Base-by-base conservation (phyloP, 2,113 vertebrate genomes). In the Podiceps cristatus region DNA sequence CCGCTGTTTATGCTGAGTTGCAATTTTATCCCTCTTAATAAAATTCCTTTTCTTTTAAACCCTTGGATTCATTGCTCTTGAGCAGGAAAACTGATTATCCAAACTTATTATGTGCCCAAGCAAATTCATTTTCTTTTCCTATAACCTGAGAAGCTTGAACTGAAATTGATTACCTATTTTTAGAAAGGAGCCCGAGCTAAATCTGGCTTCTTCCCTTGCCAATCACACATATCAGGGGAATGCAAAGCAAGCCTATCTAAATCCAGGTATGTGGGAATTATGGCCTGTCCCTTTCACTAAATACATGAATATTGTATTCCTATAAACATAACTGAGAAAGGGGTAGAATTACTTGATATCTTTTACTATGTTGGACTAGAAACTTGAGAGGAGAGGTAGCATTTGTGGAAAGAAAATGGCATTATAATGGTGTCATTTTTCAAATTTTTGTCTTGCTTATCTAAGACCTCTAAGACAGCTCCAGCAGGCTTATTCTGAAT, bases 81-180 rank as follows among this genome's bases (percentile, higher is more conserved):
- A 96, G 77, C n/a, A 93, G 44, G 69, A 96, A 97, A 90, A 87
- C 53, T 88, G 89, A 95, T 95, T 93, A 94, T 81, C 69, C 42
- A 69, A 79, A 66, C 69, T 90, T 59, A 90, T 91, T 86, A 81
- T 55, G 68, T 85, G 58, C 66, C 69, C 44, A 78, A 84, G 77
- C 5, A 69, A 87, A 95, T 91, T 75, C 0, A 44, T 72, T 83
- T 92, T 94, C 35, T 89, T 96, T 71, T 87, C 77, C 73, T 96
- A 68, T 68, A 87, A 92, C 66, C 91, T 28, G 5, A 85, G 84
- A 94, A 8, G 64, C 56, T 95, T 95, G 60, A 89, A 81, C 56
- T 91, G 73, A 94, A 96, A 96, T 82, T 71, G 64, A 91, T 96
- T 96, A 85, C 31, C 56, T 94, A 53, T 96, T 96, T 96, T 94